Base-by-base conservation (phyloP, 2,888 invertebrate genomes). In the Athalia cordata region DNA sequence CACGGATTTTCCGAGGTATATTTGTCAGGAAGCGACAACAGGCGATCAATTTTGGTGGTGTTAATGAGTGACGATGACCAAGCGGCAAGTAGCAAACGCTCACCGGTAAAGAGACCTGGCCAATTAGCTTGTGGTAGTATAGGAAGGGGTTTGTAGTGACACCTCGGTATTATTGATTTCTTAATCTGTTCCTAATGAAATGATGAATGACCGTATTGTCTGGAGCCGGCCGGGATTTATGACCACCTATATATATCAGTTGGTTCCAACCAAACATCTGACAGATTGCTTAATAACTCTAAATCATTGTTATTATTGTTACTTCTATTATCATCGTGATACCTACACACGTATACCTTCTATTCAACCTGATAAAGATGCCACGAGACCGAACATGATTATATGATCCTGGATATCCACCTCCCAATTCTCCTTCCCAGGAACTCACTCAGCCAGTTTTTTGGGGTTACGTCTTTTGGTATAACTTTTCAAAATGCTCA, bases 121-220 rank as follows among this genome's bases (percentile, higher is more conserved):
- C 81, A 82, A 85, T 85, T 83, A 85, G 81, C 79, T 80, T 74
- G 72, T 81, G 79, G 81, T 79, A 61, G 75, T 8, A 43, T 61
- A 50, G 62, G 62, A 62, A 83, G 82, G 81, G 83, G 81, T 81
- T 81, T 66, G 75, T 76, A 79, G 74, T 77, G 79, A 80, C 78
- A 80, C 77, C 59, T 68, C 76, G 81, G 77, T 80, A 80, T 80
- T 83, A 84, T 84, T 84, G 82, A 84, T 84, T 83, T 83, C 81
- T 83, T 81, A 84, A 83, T 83, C 81, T 83, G 81, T 83, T 83
- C 79, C 81, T 82, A 83, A 84, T 82, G 80, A 81, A 83, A 84
- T 84, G 85, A 85, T 84, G 81, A 84, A 84, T 83, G 81, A 80
- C 80, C 80, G 78, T 77, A 81, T 80, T 61, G 66, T 77, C 70